phyloP scores from a whole-genome alignment of 2,888 invertebrate species.

The Mythimna impura region DNA sequence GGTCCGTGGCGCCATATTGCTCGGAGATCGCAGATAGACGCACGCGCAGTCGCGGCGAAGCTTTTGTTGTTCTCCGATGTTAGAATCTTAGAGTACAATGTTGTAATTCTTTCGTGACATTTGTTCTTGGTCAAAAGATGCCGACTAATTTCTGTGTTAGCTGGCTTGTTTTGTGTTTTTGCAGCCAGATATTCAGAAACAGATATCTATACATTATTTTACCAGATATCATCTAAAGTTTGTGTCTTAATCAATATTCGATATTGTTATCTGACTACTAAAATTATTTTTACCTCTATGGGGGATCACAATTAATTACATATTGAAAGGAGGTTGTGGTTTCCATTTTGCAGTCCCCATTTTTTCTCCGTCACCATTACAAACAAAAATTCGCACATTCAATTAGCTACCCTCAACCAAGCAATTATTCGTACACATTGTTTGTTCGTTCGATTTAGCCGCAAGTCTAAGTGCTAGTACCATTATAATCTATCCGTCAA shows the following conservation, averaged over 20 bases:
- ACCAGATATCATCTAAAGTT: not conserved
- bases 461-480: slow-evolving; percentile 70
- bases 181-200: not conserved
- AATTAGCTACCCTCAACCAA: slow-evolving; percentile 35
- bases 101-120: slow-evolving; percentile 49
- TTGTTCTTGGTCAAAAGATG: slow-evolving; percentile 36
- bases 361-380: slow-evolving; percentile 2
- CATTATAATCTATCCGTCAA: slow-evolving; percentile 82
- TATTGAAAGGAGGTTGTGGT: not conserved
- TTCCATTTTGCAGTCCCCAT: not conserved
- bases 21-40: slow-evolving; percentile 74
- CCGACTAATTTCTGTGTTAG: slow-evolving; percentile 34
- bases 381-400: slow-evolving; percentile 11
- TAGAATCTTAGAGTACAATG: slow-evolving; percentile 42
- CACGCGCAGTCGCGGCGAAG: slow-evolving; percentile 69
- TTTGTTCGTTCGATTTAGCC: slow-evolving; percentile 47
- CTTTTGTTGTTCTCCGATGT: slow-evolving; percentile 58
- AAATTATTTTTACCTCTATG: not conserved
- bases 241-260: not conserved
- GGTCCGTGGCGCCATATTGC: slow-evolving; percentile 81
- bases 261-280: not conserved
- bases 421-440: slow-evolving; percentile 40
- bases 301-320: not conserved
- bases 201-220: not conserved
- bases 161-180: not conserved